Base-by-base conservation (phyloP, 2,888 invertebrate species). In the Drosophila tanythrix region DNA sequence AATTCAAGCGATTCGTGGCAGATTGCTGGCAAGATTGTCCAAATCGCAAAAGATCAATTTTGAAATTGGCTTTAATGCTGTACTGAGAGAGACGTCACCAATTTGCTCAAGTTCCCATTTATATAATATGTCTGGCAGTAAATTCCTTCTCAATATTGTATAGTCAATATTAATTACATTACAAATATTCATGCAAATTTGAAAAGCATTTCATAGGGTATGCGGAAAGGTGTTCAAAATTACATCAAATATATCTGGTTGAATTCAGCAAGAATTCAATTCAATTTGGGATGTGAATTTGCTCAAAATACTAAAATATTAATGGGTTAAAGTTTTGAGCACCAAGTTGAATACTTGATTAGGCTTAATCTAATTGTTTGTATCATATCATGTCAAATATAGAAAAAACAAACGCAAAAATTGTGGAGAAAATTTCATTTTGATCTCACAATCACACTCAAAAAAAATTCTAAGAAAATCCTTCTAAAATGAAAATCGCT, bases 21-120 rank as follows among this genome's bases (percentile, higher is more conserved):
- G 53, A 25, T 15, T 21, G 21, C 52, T 15, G 8, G 8, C 21
- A 15, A 48, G 25, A 18, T 52, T 52, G 21, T 31, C 13, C 36
- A 35, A 35, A 55, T 53, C 33, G 25, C 25, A 35, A 53, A 35
- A 15, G 18, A 53, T 25, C 25, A 46, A 46, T 46, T 46, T 46
- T 2, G 15, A 43, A 21, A 43, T 21, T 43, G 21, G 21, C 40
- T n/a, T 4, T 0, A n/a, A 10, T 10, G 10, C 3, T 40, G 4
- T 4, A 10, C 1, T n/a, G 40, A 10, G 10, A n/a, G 4, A 10
- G n/a, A 11, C 33, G 50, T 13, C 6, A 31, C 11, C 51, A 31
- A 27, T n/a, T 43, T 11, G n/a, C 18, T 51, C 29, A 11, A 5
- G 10, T 25, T 43, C 21, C 21, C 40, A 21, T 43, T 11, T 21